Evolutionary conservation across 2,797 vertebrate species (phyloP), one percentile per base, ranked within the genome.

Genomic region (Scolopax bukidnonensis): DNA sequence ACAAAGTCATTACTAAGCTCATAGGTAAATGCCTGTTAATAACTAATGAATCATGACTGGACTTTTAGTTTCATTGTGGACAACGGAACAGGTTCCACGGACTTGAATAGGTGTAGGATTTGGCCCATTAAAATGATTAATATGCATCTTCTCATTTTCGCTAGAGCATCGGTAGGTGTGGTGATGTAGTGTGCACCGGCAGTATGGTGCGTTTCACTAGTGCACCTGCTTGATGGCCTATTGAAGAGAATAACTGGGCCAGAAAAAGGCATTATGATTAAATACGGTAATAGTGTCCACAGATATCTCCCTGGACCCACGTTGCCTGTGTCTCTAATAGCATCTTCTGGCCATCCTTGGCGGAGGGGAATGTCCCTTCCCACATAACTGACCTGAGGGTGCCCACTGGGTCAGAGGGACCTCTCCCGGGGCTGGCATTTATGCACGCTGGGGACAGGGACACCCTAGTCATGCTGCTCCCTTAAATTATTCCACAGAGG

Each of bases 171-270:
- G 9, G 61, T 23, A 48, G 73, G 5, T 21, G 17, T 23, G 11
- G 77, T 53, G 33, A 23, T 0, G 4, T 11, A 20, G 28, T 3
- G 1, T 40, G 14, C 54, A 60, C 75, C 0, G 0, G 6, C 38
- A 53, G 4, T 16, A 23, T 4, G 23, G 33, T 67, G 54, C 51
- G 9, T 75, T 64, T 70, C 56, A 14, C 20, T 12, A 13, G 14
- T 14, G 38, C 4, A 1, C 43, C 63, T 50, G 23, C 73, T 32
- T 6, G 25, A 4, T 24, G 73, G 30, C 48, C 27, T 71, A 6
- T 16, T n/a, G 23, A 53, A 85, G 71, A 51, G 19, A 75, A 30
- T 6, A n/a, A 25, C 40, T 1, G 1, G 45, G n/a, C 30, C 61
- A 45, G 18, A n/a, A 51, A 32, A 30, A 43, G 56, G 28, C 24